Percentiles rank a stretch among this genome's conserved stretches.
phyloP scores from a whole-genome alignment of 2,113 vertebrate genomes.

The Tonatia bakeri region DNA sequence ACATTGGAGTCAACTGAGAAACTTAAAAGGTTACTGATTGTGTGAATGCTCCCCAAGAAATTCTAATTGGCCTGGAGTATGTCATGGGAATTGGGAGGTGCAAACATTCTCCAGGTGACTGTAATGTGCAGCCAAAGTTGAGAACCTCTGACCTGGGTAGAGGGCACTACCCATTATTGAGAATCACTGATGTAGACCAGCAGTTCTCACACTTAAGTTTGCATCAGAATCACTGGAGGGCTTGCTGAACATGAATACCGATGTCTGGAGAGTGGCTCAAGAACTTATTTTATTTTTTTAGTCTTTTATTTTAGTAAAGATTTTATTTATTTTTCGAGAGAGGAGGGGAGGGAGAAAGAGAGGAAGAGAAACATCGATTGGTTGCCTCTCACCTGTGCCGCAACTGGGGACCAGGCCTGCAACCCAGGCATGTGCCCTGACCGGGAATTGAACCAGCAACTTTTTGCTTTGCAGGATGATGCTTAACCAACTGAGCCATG shows the following conservation, averaged over 20 bases:
- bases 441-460: no score
- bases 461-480: no score
- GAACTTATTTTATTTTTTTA: background rate
- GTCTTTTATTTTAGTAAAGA: no score
- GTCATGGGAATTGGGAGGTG: background rate
- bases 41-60: background rate
- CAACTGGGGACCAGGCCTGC: no score
- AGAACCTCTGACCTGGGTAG: background rate
- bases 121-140: background rate
- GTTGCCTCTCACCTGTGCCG: no score
- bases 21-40: background rate
- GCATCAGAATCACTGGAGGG: background rate
- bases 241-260: background rate
- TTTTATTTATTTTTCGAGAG: no score
- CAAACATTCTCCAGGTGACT: background rate
- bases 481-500: no score
- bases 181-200: background rate
- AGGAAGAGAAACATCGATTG: no score
- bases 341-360: no score
- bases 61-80: background rate
- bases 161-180: background rate
- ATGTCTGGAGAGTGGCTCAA: background rate
- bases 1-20: background rate
- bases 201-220: background rate
- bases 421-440: no score